phyloP scores from a whole-genome alignment of 2,888 invertebrate genomes.

The Oscheius onirici region DNA sequence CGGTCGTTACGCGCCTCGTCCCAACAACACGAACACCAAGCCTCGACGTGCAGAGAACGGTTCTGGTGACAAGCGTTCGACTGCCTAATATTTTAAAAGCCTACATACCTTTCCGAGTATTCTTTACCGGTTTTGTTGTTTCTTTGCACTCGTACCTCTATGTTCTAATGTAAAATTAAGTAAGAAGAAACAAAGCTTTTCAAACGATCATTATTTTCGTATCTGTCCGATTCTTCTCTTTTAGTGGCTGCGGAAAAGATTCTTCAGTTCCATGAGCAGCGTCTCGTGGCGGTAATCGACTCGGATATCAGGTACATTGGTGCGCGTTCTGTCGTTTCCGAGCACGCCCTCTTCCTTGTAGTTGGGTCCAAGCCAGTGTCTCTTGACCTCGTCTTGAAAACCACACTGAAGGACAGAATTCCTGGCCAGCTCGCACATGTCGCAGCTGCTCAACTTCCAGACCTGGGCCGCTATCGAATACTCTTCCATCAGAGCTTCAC shows the following conservation, averaged over 20 bases:
- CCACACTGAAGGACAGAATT: conserved; percentile 97
- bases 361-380: conserved; percentile 96
- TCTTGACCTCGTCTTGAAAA: conserved; percentile 94
- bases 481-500: conserved; percentile 99
- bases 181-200: no score
- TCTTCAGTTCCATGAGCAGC: conserved; percentile 88
- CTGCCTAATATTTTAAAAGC: background rate
- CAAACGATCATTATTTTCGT: no score
- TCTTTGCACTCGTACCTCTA: no score
- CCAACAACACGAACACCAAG: background rate
- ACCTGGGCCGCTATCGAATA: conserved; percentile 99
- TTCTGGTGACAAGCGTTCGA: background rate
- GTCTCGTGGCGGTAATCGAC: conserved; percentile 93
- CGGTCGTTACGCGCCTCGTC: background rate
- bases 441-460: conserved; percentile 97
- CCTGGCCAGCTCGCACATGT: conserved; percentile 96
- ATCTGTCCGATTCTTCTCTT: background rate
- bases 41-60: background rate
- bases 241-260: conserved; percentile 78
- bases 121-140: no score
- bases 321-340: conserved; percentile 84
- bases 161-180: no score
- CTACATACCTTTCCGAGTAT: no score
- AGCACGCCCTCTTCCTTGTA: conserved; percentile 97
- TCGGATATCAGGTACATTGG: conserved; percentile 38